Conservation (phyloP, 2,888 invertebrate species). For the Drosophila anomelani region DNA sequence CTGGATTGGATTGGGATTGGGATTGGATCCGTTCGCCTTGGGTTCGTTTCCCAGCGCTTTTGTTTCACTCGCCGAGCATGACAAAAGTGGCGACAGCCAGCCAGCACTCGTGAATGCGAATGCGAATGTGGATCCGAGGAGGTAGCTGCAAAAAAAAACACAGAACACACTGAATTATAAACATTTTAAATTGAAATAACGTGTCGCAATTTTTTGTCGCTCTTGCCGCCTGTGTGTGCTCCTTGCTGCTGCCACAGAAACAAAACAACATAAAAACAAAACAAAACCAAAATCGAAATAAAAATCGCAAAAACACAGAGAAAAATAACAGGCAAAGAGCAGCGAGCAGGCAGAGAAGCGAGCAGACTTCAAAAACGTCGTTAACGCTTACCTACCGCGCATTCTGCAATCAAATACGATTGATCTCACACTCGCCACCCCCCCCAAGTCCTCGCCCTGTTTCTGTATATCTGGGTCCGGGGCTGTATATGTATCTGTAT, state of each 20-base stretch:
- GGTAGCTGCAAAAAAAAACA: constrained; percentile 31
- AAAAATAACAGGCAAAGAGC: constrained; percentile 38
- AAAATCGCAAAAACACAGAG: constrained; percentile 11
- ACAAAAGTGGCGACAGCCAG: constrained; percentile 52
- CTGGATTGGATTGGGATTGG: constrained; percentile 17
- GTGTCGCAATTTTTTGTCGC: constrained; percentile 78
- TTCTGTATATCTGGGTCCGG: constrained; percentile 27
- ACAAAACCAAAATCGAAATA: constrained; percentile 22
- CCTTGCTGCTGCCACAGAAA: constrained; percentile 47
- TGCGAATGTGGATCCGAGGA: constrained; percentile 40
- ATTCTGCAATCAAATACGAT: constrained; percentile 83
- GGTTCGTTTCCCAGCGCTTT: constrained; percentile 41
- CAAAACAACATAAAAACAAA: constrained; percentile 34
- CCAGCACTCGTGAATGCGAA: constrained; percentile 46
- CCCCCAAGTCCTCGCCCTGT: neutral
- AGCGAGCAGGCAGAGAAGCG: constrained; percentile 35
- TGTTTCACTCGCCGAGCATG: constrained; percentile 48
- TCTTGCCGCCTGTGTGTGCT: constrained; percentile 33
- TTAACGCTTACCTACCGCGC: constrained; percentile 83
- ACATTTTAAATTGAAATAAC: constrained; percentile 83
- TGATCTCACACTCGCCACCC: constrained; percentile 75
- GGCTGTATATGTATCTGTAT: constrained; percentile 20
- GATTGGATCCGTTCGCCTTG: constrained; percentile 33
- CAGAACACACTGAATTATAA: constrained; percentile 77
- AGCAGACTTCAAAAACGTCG: constrained; percentile 77